phyloP scores from a whole-genome alignment of 2,888 invertebrate species.

The Neocrepidodera transversa region DNA sequence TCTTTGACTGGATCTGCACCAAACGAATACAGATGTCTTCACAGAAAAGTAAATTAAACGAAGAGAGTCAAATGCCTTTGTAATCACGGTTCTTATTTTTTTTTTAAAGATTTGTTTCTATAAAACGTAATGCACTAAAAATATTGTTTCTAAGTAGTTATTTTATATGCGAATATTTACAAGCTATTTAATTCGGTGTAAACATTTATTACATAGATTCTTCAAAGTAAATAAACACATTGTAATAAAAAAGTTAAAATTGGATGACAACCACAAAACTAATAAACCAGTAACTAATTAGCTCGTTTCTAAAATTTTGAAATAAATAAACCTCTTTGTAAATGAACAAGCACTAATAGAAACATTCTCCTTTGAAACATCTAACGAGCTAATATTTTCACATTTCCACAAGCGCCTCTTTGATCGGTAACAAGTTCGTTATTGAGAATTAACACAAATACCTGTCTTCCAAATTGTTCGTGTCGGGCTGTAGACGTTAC shows the following conservation, averaged over 20 bases:
- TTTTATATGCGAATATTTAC: no score
- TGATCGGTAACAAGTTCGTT: constrained; percentile 14
- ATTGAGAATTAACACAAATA: constrained; percentile 24
- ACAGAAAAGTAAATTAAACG: constrained; percentile 43
- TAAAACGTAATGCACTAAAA: neutral
- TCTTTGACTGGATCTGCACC: constrained; percentile 44
- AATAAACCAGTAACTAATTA: neutral
- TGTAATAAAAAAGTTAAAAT: no score
- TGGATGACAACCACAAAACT: no score
- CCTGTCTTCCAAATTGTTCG: constrained; percentile 26
- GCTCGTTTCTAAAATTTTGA: neutral
- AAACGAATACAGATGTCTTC: constrained; percentile 39
- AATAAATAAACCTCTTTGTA: constrained; percentile 1
- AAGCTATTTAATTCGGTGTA: no score
- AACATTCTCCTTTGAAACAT: constrained; percentile 1
- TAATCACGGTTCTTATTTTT: constrained; percentile 39
- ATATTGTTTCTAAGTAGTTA: no score
- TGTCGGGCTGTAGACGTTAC: constrained; percentile 16
- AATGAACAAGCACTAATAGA: neutral
- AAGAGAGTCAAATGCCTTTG: constrained; percentile 35
- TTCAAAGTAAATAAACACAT: no score
- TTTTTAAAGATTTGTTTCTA: neutral
- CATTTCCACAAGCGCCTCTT: constrained; percentile 18
- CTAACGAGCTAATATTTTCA: constrained; percentile 5
- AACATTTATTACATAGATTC: no score